Evolutionary conservation across 2,797 vertebrate genomes (phyloP), one percentile per base, ranked within the genome.

Genomic region (Acrocephalus scirpaceus): DNA sequence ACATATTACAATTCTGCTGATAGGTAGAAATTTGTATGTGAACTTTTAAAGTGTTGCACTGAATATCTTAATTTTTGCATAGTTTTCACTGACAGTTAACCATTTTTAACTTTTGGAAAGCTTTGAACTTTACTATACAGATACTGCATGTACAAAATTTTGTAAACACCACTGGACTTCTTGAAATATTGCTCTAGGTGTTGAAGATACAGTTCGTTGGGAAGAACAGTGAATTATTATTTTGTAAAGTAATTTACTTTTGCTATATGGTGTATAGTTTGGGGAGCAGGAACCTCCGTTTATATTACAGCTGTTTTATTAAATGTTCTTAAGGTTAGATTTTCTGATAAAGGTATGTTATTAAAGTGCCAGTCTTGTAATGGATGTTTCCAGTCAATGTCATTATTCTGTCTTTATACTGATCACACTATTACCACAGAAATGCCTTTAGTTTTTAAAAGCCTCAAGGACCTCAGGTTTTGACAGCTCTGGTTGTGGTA

Each of bases 1-100:
- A 44, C 16, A 16, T 62, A 54, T 29, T 94, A 62, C 66, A 91
- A 7, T 91, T 97, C 75, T 85, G 94, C 73, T 88, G 74, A 92
- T 88, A 90, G 51, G n/a, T 96, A 93, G 34, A 88, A 86, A 93
- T 96, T 97, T 42, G 11, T 97, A 95, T 77, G 65, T 88, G 61
- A 88, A 82, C n/a, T 90, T 95, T 30, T 71, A 36, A 95, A 36
- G 17, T 92, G 80, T 95, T 97, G 95, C 97, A 98, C 97, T 98
- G 97, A 96, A 48, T 94, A 81, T 76, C 56, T 84, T 47, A 86
- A 70, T 90, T 95, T 97, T 96, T 95, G 40, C 21, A 16, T 83
- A 71, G 67, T 85, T 90, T 81, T 93, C 86, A 86, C 42, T 65
- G 81, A 57, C 78, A 58, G 16, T 80, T 76, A 70, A 91, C 93